Conservation (phyloP, 2,888 invertebrate genomes). For the Calameuta idolon region DNA sequence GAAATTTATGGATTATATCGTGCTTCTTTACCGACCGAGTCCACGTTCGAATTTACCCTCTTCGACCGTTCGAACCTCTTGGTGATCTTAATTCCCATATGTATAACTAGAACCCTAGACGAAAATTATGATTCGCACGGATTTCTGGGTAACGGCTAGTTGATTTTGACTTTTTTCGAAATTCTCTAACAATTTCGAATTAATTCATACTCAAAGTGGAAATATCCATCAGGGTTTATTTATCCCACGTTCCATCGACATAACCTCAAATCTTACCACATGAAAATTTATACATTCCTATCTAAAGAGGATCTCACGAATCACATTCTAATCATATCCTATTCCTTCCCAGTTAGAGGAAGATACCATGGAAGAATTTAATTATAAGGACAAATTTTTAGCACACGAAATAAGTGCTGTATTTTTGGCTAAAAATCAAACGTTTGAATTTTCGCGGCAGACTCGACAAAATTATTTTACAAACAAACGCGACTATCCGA, state of each 20-base stretch:
- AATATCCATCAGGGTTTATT: not conserved
- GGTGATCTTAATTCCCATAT: not conserved
- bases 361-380: too few relatives aligned
- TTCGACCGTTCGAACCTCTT: not conserved
- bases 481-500: not conserved
- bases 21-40: not conserved
- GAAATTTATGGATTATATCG: not conserved
- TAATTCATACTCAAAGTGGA: not conserved
- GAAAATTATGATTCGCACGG: not conserved
- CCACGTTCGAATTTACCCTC: not conserved
- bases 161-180: not conserved
- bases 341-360: too few relatives aligned
- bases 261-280: too few relatives aligned
- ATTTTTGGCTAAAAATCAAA: too few relatives aligned
- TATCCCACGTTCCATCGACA: not conserved
- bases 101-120: not conserved
- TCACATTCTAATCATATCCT: too few relatives aligned
- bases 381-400: too few relatives aligned
- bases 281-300: too few relatives aligned
- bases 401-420: too few relatives aligned
- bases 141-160: not conserved
- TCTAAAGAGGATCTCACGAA: too few relatives aligned
- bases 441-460: not conserved
- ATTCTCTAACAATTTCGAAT: not conserved
- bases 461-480: not conserved